Percentiles rank a stretch among this genome's conserved stretches.
Evolutionary conservation across 2,797 vertebrate species (phyloP).

Genomic region (Molossus molossus): DNA sequence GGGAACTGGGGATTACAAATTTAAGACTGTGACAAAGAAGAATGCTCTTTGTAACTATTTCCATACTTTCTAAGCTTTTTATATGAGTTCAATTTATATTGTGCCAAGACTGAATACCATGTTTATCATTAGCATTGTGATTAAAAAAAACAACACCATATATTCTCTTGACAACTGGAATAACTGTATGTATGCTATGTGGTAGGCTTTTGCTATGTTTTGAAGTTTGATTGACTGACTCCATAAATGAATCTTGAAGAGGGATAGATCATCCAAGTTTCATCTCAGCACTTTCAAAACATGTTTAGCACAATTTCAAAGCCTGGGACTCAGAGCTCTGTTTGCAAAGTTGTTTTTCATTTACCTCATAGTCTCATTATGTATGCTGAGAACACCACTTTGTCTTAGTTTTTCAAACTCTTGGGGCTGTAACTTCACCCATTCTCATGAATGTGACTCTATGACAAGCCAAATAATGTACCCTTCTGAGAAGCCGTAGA

Average conservation of each 20-base stretch:
- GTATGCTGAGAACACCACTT: not conserved
- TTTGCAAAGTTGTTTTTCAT: not conserved
- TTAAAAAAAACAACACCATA: constrained; percentile 67
- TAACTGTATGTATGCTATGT: not conserved
- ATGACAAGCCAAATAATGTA: constrained; percentile 36
- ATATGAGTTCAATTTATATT: constrained; percentile 84
- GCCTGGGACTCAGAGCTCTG: not conserved
- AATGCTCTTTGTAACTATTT: constrained; percentile 84
- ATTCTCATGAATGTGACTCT: constrained; percentile 13
- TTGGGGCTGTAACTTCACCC: not conserved
- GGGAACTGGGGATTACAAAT: constrained; percentile 81
- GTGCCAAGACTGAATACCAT: constrained; percentile 80
- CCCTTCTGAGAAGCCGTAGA: not conserved
- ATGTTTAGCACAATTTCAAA: constrained; percentile 25
- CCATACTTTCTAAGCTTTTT: constrained; percentile 72
- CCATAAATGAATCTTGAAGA: constrained; percentile 66
- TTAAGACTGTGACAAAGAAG: constrained; percentile 85
- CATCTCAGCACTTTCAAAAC: constrained; percentile 11
- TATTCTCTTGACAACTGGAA: constrained; percentile 45
- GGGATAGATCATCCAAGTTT: constrained; percentile 46
- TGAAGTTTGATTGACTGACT: constrained; percentile 69
- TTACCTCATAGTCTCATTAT: not conserved
- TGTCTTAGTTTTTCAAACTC: constrained; percentile 36
- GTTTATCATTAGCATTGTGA: constrained; percentile 84
- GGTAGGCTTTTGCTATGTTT: constrained; percentile 74